Evolutionary conservation across 2,888 invertebrate species (phyloP).

Genomic region (Troides helena): DNA sequence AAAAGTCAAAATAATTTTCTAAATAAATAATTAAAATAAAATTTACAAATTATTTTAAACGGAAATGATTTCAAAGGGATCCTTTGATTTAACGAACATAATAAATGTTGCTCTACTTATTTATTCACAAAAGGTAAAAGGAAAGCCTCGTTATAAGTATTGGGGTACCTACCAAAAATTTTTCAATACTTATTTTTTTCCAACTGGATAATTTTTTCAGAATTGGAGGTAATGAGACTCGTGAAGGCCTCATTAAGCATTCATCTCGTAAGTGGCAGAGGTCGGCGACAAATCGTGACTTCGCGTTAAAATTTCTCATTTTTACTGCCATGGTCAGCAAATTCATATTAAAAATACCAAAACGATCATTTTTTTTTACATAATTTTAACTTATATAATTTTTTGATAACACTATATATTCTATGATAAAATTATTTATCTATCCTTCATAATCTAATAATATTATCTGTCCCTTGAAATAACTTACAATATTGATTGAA

Average conservation of each 20-base stretch:
- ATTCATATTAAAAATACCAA: background rate
- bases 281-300: slow-evolving; percentile 24
- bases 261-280: slow-evolving; percentile 34
- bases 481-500: too few species aligned
- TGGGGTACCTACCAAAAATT: slow-evolving; percentile 2
- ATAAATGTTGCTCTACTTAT: too few species aligned
- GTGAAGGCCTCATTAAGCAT: slow-evolving; percentile 35
- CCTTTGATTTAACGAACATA: too few species aligned
- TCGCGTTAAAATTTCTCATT: background rate
- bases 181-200: slow-evolving; percentile 1
- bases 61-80: too few species aligned
- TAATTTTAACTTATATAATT: background rate
- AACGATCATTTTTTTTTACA: background rate
- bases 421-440: too few species aligned
- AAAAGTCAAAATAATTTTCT: too few species aligned
- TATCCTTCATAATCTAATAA: too few species aligned
- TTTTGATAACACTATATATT: background rate
- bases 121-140: too few species aligned
- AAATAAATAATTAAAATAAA: too few species aligned
- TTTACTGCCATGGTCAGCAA: slow-evolving; percentile 6
- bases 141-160: background rate
- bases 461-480: too few species aligned
- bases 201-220: slow-evolving; percentile 22
- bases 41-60: too few species aligned
- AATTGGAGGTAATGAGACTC: slow-evolving; percentile 31